These are phyloP conservation scores for Conomelus anceps DNA, from an alignment of 2,888 invertebrate genomes.

Conservation along the genomic window DNA sequence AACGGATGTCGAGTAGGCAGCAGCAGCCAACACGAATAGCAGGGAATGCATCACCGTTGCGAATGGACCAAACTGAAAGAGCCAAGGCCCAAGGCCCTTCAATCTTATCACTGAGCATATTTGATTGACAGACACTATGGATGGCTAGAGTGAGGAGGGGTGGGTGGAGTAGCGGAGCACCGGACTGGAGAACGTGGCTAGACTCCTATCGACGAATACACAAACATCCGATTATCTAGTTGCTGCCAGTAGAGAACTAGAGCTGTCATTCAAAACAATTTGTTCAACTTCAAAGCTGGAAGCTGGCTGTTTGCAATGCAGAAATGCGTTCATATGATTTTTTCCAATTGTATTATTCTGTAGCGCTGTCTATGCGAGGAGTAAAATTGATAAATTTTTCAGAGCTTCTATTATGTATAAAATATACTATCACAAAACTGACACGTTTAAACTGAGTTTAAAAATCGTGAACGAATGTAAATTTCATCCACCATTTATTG, in stretches of 20 bases:
- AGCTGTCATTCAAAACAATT: neutral
- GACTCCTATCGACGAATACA: neutral
- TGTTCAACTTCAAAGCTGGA: neutral
- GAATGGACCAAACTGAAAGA: neutral
- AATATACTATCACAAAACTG: too few species aligned
- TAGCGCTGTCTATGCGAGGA: too few species aligned
- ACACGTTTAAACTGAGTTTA: too few species aligned
- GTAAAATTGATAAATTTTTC: too few species aligned
- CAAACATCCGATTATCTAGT: neutral
- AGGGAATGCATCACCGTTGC: neutral
- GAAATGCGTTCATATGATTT: too few species aligned
- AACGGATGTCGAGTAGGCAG: neutral
- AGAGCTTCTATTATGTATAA: too few species aligned
- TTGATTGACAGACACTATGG: neutral
- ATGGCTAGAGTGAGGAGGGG: neutral
- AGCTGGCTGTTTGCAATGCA: neutral
- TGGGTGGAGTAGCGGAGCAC: neutral
- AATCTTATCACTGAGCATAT: neutral
- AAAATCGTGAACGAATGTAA: too few species aligned
- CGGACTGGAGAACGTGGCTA: neutral
- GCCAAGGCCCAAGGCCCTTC: neutral
- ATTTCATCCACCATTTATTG: too few species aligned
- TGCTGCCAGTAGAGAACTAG: neutral
- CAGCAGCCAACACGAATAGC: neutral
- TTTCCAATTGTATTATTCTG: neutral